Conservation (phyloP, 2,113 vertebrate genomes). For the Rhea americana region DNA sequence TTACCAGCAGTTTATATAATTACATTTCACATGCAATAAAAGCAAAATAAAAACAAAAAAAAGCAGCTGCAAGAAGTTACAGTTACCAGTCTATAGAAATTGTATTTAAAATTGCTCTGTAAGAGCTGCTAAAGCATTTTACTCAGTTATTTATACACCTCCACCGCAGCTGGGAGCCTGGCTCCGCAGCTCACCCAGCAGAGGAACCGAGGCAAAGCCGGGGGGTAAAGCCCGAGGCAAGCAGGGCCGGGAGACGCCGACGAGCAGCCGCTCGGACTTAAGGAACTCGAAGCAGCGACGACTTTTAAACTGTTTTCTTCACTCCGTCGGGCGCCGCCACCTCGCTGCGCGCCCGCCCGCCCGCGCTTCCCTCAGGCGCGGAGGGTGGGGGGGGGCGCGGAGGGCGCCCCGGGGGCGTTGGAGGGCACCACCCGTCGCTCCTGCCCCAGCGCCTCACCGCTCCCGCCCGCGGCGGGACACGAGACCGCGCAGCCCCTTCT, state of each 20-base stretch:
- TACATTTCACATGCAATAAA: not conserved
- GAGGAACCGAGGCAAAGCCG: not conserved
- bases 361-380: not conserved
- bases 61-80: not conserved
- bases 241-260: fast-evolving
- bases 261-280: not conserved
- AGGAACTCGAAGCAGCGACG: fast-evolving
- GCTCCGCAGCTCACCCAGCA: not conserved
- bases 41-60: not conserved
- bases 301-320: fast-evolving
- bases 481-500: not conserved
- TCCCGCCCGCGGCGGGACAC: not conserved
- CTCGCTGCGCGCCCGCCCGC: not conserved
- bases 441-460: not conserved
- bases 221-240: not conserved
- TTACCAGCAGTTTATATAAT: not conserved
- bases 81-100: not conserved
- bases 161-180: not conserved
- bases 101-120: not conserved
- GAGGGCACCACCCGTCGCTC: not conserved
- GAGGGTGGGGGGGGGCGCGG: too few relatives aligned
- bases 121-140: not conserved
- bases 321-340: not conserved
- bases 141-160: not conserved
- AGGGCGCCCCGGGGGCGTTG: too few relatives aligned